Conservation (phyloP, 2,797 vertebrate genomes). For the Galagoides demidoff region DNA sequence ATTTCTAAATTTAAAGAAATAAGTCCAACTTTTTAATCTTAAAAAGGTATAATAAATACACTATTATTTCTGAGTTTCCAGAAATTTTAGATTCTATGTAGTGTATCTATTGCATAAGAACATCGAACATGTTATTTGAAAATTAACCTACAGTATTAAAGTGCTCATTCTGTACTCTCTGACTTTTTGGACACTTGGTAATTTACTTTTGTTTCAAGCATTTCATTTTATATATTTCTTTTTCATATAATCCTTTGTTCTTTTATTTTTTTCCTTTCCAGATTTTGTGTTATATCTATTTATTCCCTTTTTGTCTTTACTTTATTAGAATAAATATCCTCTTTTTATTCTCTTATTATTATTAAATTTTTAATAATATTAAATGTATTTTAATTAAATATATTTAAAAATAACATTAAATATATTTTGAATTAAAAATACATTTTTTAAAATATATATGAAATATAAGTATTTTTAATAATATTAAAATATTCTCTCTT, state of each 20-base stretch:
- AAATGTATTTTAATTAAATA: no score
- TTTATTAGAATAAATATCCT: neutral
- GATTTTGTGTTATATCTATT: neutral
- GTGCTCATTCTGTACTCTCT: neutral
- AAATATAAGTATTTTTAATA: no score
- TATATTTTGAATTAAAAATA: no score
- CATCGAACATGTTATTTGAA: neutral
- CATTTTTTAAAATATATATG: no score
- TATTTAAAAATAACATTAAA: no score
- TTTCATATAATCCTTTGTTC: neutral
- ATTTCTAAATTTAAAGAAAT: slow-evolving; percentile 48
- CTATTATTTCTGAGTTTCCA: neutral
- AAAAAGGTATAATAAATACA: neutral
- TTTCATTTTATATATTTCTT: slow-evolving; percentile 1
- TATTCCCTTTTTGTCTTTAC: neutral
- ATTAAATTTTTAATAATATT: no score
- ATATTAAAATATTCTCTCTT: no score
- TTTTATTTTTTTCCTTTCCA: neutral
- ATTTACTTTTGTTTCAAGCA: neutral
- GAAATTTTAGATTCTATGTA: neutral
- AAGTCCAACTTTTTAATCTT: slow-evolving; percentile 19
- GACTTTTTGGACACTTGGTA: neutral
- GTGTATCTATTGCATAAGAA: neutral
- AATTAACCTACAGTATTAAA: neutral
- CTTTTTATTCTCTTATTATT: neutral